Evolutionary conservation across 1,140 invertebrate genomes (phyloP), one percentile per base, ranked within the genome.

Genomic region (Euwallacea fornicatus): DNA sequence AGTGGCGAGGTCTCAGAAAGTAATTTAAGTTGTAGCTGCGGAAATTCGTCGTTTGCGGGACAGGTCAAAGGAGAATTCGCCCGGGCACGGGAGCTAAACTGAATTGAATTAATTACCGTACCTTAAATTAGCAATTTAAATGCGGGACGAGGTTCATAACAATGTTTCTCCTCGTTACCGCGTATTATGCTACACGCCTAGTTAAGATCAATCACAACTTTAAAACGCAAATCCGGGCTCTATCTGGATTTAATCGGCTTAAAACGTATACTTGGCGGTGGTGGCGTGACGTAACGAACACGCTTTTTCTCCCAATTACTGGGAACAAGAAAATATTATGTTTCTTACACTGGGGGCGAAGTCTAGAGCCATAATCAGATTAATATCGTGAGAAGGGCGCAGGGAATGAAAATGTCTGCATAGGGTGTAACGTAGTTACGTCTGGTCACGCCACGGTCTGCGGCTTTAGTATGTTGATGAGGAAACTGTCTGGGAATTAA

Each of bases 341-440:
- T 13, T 63, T 46, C 61, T 63, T 63, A 41, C 43, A 47, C 11
- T 13, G 7, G 33, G 7, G 43, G 42, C 61, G 61, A 46, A 50
- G 61, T 63, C 61, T 63, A 50, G 47, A 63, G 8, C 46, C 44
- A 11, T 63, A 63, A 63, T 63, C 61, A 63, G 61, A 63, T 63
- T 63, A 63, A 33, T 7, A 47, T 50, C 44, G 8, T 63, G 61
- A 61, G 47, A 63, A 47, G 61, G 43, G 61, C 61, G 61, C 41
- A 63, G 15, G 61, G 47, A 63, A 63, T 63, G 61, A 63, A 63
- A 63, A 63, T 44, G 61, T 63, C 61, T 63, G 61, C 61, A 47
- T 63, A 41, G 61, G 61, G 42, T 47, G 21, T 3, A 63, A 63
- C 61, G 61, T 15, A 43, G 43, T 63, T 50, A 47, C 47, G 4